Base-by-base conservation (phyloP, 1,140 invertebrate species). In the Aporrectodea caliginosa region DNA sequence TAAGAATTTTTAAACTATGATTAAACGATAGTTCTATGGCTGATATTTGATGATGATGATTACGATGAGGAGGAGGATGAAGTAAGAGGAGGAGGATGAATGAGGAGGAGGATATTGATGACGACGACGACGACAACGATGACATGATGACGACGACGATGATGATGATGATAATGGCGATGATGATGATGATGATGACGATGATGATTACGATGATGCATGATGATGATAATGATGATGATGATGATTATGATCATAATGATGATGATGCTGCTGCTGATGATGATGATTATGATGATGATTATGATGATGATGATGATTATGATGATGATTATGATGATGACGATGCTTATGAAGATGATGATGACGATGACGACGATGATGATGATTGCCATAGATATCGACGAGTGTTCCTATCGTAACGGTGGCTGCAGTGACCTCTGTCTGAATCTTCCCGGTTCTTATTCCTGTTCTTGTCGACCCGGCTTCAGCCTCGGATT, bases 401-500 rank as follows among this genome's bases (percentile, higher is more conserved):
- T 72, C n/a, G 70, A 72, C 70, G 70, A 72, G 27, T 72, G 70
- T n/a, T 2, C n/a, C 6, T 27, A 72, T 32, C 31, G 43, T 58
- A 58, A 72, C 27, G n/a, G n/a, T 14, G n/a, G n/a, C n/a, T 72
- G 70, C 70, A 72, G 70, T 32, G n/a, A 72, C n/a, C 6, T 72
- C n/a, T 72, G 70, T 32, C 70, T 12, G n/a, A 72, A 72, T 32
- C n/a, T 32, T 27, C 70, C 70, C 70, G 70, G 70, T 32, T 72
- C 70, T 32, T 72, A 72, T 32, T 72, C 70, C 70, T 72, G 70
- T 32, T 72, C 70, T 32, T 72, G 70, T 32, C 70, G 70, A 29
- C 14, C 70, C 70, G 70, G 70, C 27, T 72, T 29, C 70, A 6
- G n/a, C 2, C 70, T 72, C 70, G n/a, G 70, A 29, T 6, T 29